A percentile compares a stretch with the other conserved stretches of the same genome.
Conservation (phyloP, 2,797 vertebrate genomes). For the Chiroxiphia lanceolata region DNA sequence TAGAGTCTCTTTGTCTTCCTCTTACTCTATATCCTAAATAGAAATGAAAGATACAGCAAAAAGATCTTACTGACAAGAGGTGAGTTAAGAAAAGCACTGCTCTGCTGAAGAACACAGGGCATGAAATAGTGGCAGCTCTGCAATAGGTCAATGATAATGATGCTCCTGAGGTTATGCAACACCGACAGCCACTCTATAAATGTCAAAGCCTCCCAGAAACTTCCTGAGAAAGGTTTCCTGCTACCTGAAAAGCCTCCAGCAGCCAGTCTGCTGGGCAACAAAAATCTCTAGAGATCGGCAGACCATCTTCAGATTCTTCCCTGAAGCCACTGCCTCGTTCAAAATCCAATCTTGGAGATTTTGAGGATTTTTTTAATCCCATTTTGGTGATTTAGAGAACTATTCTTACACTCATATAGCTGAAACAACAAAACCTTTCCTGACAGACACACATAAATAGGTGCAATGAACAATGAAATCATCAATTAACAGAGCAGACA, state of each 20-base stretch:
- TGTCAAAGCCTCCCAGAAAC: neutral
- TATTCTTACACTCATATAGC: neutral
- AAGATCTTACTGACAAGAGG: neutral
- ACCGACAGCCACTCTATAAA: neutral
- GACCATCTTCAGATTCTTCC: neutral
- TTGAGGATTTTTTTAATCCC: neutral
- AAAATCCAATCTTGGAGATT: neutral
- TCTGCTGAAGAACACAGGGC: neutral
- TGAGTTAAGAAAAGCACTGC: neutral
- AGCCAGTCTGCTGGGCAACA: neutral
- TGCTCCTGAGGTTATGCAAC: slow-evolving; percentile 34
- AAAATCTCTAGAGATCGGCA: neutral
- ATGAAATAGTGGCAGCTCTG: slow-evolving; percentile 14
- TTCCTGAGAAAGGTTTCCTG: neutral
- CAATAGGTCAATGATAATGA: slow-evolving; percentile 4
- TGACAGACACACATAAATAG: neutral
- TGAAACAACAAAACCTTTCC: slow-evolving; percentile 15
- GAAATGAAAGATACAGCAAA: neutral
- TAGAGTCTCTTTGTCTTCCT: neutral
- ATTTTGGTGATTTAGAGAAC: neutral
- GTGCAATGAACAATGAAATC: slow-evolving; percentile 32
- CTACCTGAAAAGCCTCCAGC: neutral
- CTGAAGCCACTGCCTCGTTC: neutral
- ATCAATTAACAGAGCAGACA: slow-evolving; percentile 16
- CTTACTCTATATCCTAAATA: neutral